phyloP scores from a whole-genome alignment of 2,888 invertebrate genomes.

The Drosophila longiperda region DNA sequence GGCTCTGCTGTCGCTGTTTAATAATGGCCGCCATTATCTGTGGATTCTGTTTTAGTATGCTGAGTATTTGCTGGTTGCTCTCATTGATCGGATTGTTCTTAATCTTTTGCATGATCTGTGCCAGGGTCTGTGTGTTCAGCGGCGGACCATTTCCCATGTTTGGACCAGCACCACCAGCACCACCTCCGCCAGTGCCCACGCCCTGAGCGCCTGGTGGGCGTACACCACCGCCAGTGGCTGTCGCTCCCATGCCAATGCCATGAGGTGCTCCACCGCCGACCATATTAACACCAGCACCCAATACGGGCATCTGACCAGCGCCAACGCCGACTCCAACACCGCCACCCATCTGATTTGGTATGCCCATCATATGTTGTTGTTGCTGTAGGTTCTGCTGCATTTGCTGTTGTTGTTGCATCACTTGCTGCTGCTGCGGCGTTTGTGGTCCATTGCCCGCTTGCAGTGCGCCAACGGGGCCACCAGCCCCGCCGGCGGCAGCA shows the following conservation, averaged over 20 bases:
- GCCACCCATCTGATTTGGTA: constrained; percentile 81
- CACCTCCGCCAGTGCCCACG: constrained; percentile 57
- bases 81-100: constrained; percentile 95
- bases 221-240: constrained; percentile 64
- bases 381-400: constrained; percentile 84
- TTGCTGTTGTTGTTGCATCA: no score
- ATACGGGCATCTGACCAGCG: constrained; percentile 66
- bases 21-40: constrained; percentile 98
- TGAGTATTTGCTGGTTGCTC: constrained; percentile 95
- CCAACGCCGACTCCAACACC: constrained; percentile 33
- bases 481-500: no score
- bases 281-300: constrained; percentile 76
- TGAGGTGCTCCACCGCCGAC: constrained; percentile 58
- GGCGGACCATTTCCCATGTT: constrained; percentile 80
- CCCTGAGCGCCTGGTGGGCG: constrained; percentile 85
- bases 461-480: no score
- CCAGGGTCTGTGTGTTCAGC: constrained; percentile 88
- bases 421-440: no score
- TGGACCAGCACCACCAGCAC: constrained; percentile 63
- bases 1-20: constrained; percentile 90
- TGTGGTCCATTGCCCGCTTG: no score
- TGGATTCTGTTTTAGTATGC: constrained; percentile 96
- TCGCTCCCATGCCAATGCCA: constrained; percentile 69
- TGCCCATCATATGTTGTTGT: constrained; percentile 83
- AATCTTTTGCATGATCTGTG: constrained; percentile 95